A percentile compares a stretch with the other conserved stretches of the same genome.
Evolutionary conservation across 2,113 vertebrate genomes (phyloP).

Genomic region (Malurus melanocephalus): DNA sequence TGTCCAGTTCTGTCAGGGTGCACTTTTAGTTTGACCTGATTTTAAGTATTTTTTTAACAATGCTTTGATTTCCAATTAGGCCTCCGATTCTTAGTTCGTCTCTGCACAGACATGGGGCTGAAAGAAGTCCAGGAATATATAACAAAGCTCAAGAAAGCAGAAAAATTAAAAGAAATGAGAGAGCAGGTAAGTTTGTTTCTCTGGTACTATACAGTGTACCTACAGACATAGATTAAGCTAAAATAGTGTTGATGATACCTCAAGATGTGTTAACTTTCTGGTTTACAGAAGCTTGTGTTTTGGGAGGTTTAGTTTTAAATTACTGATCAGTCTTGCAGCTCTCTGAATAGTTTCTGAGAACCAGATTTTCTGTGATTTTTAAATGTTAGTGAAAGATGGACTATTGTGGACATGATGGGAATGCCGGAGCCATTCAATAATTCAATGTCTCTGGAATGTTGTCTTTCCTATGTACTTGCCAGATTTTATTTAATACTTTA

Average conservation of each 20-base stretch:
- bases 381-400: neutral
- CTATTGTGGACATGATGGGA: neutral
- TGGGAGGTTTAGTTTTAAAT: neutral
- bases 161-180: slow-evolving; percentile 92
- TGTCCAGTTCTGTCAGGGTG: neutral
- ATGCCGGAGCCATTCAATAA: neutral
- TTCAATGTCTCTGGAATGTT: slow-evolving; percentile 27
- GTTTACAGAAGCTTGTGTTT: neutral
- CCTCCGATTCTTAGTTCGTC: slow-evolving; percentile 89
- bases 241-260: neutral
- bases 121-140: slow-evolving; percentile 92
- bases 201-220: neutral
- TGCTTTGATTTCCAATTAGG: slow-evolving; percentile 66
- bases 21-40: neutral
- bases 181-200: slow-evolving; percentile 82
- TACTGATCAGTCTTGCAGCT: neutral
- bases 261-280: neutral
- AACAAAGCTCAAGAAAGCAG: slow-evolving; percentile 90
- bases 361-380: neutral
- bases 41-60: neutral
- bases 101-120: slow-evolving; percentile 91
- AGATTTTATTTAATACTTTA: neutral
- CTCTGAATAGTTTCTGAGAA: neutral
- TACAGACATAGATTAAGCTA: neutral
- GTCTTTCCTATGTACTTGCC: slow-evolving; percentile 41